phyloP scores from a whole-genome alignment of 2,113 vertebrate genomes.

The Panthera uncia region DNA sequence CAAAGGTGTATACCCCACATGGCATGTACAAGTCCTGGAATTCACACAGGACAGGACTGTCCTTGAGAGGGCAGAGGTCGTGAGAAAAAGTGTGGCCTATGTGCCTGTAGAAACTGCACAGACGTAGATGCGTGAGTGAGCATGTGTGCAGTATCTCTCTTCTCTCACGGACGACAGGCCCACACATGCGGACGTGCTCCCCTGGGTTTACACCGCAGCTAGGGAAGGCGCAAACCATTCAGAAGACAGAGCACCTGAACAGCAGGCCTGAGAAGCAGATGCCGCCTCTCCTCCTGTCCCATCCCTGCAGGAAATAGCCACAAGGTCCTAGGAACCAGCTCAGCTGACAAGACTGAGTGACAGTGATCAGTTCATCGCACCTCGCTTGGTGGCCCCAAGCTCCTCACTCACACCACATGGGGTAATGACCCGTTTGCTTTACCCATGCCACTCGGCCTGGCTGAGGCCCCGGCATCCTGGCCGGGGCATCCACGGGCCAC shows the following conservation, averaged over 20 bases:
- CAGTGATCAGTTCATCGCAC: not conserved
- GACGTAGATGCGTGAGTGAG: not conserved
- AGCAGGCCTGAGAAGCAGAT: not conserved
- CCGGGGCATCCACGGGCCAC: not conserved
- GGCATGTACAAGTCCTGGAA: not conserved
- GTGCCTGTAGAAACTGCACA: not conserved
- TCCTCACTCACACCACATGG: accelerated
- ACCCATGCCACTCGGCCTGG: accelerated
- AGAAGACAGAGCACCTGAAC: not conserved
- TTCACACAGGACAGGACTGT: not conserved
- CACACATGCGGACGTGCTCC: not conserved
- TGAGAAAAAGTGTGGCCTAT: not conserved
- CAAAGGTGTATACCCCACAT: not conserved
- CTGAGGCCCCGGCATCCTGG: accelerated
- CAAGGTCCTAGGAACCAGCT: not conserved
- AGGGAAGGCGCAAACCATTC: not conserved
- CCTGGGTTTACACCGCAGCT: accelerated
- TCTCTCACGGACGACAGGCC: not conserved
- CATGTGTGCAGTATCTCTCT: accelerated
- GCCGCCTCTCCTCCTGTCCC: not conserved
- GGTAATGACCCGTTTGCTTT: not conserved
- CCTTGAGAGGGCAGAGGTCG: not conserved
- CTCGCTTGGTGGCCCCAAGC: not conserved
- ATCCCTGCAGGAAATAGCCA: not conserved
- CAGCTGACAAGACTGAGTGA: not conserved